A percentile compares a stretch with the other conserved stretches of the same genome.
phyloP scores from a whole-genome alignment of 2,888 invertebrate genomes.

The Habrosyne pyritoides region DNA sequence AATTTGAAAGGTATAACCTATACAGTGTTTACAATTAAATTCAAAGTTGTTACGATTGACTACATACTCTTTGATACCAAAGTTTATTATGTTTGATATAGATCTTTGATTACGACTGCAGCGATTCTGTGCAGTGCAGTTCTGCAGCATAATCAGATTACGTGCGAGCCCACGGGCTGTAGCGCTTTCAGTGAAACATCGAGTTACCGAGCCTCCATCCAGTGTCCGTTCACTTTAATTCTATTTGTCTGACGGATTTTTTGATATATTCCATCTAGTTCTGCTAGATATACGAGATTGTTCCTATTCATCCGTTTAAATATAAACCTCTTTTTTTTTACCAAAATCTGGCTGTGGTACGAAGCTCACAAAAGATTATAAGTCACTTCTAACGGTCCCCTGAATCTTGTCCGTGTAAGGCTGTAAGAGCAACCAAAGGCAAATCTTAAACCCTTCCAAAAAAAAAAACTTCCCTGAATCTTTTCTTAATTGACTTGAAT shows the following conservation, averaged over 20 bases:
- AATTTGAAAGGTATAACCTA: too few species aligned
- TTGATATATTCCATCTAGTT: neutral
- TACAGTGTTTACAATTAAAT: too few species aligned
- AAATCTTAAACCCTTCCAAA: too few species aligned
- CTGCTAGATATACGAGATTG: neutral
- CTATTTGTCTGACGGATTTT: neutral
- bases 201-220: constrained; percentile 1
- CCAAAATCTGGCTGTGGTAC: too few species aligned
- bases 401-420: too few species aligned
- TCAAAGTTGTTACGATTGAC: too few species aligned
- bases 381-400: too few species aligned
- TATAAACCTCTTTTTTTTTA: neutral
- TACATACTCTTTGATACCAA: too few species aligned
- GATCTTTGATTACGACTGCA: neutral
- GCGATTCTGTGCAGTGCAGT: neutral
- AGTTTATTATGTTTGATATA: neutral
- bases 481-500: too few species aligned
- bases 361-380: too few species aligned
- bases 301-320: neutral
- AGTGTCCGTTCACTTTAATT: neutral
- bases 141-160: neutral
- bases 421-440: too few species aligned
- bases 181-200: neutral
- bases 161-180: neutral
- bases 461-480: too few species aligned